phyloP scores from a whole-genome alignment of 2,888 invertebrate genomes.

The Agrochola lychnidis region DNA sequence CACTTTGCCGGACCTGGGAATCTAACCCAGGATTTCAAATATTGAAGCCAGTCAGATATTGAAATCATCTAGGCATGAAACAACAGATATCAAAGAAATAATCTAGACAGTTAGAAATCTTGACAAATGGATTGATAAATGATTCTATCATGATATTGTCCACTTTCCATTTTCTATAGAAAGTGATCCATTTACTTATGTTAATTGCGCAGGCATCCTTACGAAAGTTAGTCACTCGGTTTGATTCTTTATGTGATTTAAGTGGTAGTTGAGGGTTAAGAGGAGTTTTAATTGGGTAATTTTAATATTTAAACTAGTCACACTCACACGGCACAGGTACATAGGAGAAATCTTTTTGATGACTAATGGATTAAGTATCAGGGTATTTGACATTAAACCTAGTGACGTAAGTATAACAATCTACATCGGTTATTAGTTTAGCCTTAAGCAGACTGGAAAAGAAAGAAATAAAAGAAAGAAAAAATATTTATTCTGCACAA shows the following conservation, averaged over 20 bases:
- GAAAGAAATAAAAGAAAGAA: no score
- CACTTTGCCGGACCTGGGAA: no score
- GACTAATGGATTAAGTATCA: background rate
- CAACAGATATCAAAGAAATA: constrained; percentile 10
- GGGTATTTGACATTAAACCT: no score
- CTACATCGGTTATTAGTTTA: no score
- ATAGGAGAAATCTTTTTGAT: background rate
- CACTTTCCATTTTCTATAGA: constrained; percentile 49
- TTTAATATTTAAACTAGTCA: background rate
- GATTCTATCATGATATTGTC: constrained; percentile 8
- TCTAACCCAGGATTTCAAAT: no score
- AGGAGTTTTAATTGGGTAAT: background rate
- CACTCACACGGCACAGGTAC: background rate
- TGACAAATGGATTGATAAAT: constrained; percentile 40
- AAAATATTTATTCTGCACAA: no score
- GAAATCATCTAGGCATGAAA: constrained; percentile 17
- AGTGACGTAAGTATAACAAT: no score
- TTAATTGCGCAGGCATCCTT: background rate
- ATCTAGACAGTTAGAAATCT: constrained; percentile 41
- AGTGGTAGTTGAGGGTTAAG: background rate
- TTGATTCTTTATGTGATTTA: background rate
- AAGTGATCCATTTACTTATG: constrained; percentile 31
- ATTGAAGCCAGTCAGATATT: background rate
- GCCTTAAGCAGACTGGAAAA: no score
- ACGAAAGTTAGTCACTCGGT: constrained; percentile 1